phyloP scores from a whole-genome alignment of 2,797 vertebrate genomes.

The Manis javanica region DNA sequence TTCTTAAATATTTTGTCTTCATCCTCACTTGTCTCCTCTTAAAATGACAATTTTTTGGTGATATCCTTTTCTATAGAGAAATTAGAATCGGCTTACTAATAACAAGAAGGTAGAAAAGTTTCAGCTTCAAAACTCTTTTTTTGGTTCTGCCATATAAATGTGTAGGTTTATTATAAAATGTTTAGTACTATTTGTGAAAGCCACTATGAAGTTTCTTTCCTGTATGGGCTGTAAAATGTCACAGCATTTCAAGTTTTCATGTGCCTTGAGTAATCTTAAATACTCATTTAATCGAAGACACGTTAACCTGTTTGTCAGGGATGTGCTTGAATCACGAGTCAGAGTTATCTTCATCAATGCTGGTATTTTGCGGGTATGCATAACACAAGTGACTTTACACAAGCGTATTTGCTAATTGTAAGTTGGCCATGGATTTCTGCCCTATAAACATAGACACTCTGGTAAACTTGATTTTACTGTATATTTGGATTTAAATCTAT shows the following conservation, averaged over 20 bases:
- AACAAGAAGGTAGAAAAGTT: constrained; percentile 17
- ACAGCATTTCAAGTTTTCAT: constrained; percentile 34
- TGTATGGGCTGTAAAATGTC: constrained; percentile 7
- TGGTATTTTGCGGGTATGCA: constrained; percentile 26
- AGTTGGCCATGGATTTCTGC: constrained; percentile 45
- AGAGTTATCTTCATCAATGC: not conserved
- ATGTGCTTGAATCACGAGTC: not conserved
- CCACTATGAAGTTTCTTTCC: constrained; percentile 31
- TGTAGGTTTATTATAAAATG: constrained; percentile 32
- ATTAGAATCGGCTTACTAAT: constrained; percentile 46
- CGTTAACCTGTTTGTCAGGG: not conserved
- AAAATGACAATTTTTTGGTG: not conserved
- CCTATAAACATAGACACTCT: not conserved
- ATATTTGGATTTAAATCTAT: constrained; percentile 42
- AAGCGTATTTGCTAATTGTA: constrained; percentile 40
- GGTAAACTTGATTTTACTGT: constrained; percentile 5
- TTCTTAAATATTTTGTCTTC: constrained; percentile 24
- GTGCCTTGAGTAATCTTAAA: not conserved
- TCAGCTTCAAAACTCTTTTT: constrained; percentile 26
- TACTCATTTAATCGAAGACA: not conserved
- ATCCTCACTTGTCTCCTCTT: constrained; percentile 8
- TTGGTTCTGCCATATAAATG: not conserved
- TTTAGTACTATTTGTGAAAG: constrained; percentile 31
- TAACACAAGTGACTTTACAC: not conserved
- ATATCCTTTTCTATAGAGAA: constrained; percentile 20